A percentile compares a stretch with the other conserved stretches of the same genome.
phyloP scores from a whole-genome alignment of 2,888 invertebrate species.

The Drosophila kambysellisi region DNA sequence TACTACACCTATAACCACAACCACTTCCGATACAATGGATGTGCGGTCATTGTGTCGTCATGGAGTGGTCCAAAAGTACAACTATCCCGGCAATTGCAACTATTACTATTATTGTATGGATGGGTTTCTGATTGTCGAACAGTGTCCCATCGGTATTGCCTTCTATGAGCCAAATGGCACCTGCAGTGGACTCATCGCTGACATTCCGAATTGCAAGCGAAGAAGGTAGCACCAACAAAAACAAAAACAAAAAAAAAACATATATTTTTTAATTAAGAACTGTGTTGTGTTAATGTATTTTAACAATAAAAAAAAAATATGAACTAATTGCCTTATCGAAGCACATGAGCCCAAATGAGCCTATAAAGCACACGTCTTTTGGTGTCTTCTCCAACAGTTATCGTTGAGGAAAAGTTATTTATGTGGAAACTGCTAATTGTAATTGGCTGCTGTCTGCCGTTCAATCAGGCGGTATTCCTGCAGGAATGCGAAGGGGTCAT shows the following conservation, averaged over 20 bases:
- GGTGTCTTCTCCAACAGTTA: constrained; percentile 40
- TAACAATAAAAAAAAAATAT: constrained; percentile 57
- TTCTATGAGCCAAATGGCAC: constrained; percentile 49
- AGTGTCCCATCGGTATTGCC: constrained; percentile 75
- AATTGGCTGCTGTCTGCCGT: constrained; percentile 53
- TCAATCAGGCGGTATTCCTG: constrained; percentile 54
- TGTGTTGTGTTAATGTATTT: constrained; percentile 37
- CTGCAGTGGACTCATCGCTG: constrained; percentile 43
- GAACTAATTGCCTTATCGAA: constrained; percentile 59
- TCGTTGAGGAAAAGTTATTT: constrained; percentile 13
- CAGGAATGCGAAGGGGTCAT: constrained; percentile 71
- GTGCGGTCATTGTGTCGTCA: constrained; percentile 47
- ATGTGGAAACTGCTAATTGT: constrained; percentile 57
- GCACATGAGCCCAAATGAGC: constrained; percentile 8
- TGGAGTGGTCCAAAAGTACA: constrained; percentile 58
- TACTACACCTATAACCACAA: not conserved
- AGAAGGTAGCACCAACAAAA: not conserved
- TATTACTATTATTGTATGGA: constrained; percentile 67
- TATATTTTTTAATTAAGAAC: constrained; percentile 56
- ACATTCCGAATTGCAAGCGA: constrained; percentile 20
- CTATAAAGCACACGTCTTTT: constrained; percentile 58
- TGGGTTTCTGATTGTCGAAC: constrained; percentile 71
- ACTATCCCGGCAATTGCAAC: constrained; percentile 66
- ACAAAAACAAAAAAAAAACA: not conserved
- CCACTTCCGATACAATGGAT: constrained; percentile 7